A percentile compares a stretch with the other conserved stretches of the same genome.
These are phyloP conservation scores for Oenanthe oenanthe DNA, from an alignment of 2,113 vertebrate species.

Conservation along the genomic window DNA sequence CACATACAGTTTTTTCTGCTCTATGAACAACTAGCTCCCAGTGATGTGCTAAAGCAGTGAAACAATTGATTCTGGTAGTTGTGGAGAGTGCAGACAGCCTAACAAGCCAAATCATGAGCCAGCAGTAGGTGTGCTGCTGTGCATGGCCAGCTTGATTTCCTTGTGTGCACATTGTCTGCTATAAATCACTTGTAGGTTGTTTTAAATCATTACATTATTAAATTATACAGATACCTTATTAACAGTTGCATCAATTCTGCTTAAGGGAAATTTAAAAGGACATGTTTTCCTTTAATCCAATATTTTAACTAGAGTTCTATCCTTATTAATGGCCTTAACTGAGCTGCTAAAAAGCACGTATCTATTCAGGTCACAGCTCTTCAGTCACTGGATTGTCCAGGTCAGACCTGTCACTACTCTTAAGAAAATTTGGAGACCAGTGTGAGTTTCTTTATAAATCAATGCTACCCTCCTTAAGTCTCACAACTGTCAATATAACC, in stretches of 20 bases:
- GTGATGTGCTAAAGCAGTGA: not conserved
- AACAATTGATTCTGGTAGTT: not conserved
- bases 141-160: not conserved
- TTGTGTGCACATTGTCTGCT: not conserved
- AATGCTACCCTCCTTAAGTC: not conserved
- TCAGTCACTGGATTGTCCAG: not conserved
- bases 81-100: not conserved
- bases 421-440: not conserved
- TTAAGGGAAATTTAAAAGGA: not conserved
- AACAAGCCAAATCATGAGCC: not conserved
- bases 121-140: not conserved
- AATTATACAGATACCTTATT: not conserved
- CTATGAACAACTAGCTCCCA: not conserved
- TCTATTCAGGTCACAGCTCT: not conserved
- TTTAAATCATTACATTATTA: constrained; percentile 3
- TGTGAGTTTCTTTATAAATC: not conserved
- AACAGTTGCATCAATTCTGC: not conserved
- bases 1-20: not conserved
- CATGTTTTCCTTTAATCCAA: constrained; percentile 13
- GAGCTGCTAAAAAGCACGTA: not conserved
- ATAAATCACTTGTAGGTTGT: not conserved
- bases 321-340: not conserved
- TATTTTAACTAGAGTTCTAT: not conserved
- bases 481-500: not conserved
- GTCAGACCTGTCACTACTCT: not conserved